Evolutionary conservation across 2,888 invertebrate genomes (phyloP).

Genomic region (Cantharis lateralis): DNA sequence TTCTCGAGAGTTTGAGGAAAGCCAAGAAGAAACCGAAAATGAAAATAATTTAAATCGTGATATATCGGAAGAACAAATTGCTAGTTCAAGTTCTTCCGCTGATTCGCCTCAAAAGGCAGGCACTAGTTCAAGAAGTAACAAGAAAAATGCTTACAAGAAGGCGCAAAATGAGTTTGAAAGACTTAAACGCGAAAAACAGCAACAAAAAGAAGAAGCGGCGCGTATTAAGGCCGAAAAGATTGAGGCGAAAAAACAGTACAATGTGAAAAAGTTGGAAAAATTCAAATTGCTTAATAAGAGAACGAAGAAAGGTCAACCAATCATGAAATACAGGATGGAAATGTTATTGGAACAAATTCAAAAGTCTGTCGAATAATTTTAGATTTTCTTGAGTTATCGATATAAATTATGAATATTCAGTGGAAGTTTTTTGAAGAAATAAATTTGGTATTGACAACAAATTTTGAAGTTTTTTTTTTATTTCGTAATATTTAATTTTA

Average conservation of each 20-base stretch:
- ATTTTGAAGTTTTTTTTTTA: neutral
- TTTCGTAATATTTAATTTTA: neutral
- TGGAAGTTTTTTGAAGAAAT: neutral
- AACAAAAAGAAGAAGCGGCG: constrained; percentile 57
- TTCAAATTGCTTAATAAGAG: constrained; percentile 76
- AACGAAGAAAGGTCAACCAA: constrained; percentile 82
- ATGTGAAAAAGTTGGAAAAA: constrained; percentile 70
- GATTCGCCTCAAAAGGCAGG: neutral
- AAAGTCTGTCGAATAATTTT: constrained; percentile 34
- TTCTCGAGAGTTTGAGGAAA: neutral
- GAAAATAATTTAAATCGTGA: constrained; percentile 37
- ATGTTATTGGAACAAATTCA: constrained; percentile 78
- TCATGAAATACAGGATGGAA: constrained; percentile 83
- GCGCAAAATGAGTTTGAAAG: constrained; percentile 62
- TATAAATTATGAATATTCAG: neutral
- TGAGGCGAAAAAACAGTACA: constrained; percentile 68
- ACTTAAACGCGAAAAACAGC: constrained; percentile 62
- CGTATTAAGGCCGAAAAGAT: constrained; percentile 63
- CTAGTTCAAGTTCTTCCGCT: neutral
- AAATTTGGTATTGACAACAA: neutral
- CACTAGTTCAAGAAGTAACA: neutral
- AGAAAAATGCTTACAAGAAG: constrained; percentile 54
- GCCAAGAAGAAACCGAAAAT: constrained; percentile 32
- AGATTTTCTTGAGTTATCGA: neutral
- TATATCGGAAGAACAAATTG: constrained; percentile 27